Evolutionary conservation across 2,888 invertebrate species (phyloP).

Genomic region (Micoletzkya japonica): DNA sequence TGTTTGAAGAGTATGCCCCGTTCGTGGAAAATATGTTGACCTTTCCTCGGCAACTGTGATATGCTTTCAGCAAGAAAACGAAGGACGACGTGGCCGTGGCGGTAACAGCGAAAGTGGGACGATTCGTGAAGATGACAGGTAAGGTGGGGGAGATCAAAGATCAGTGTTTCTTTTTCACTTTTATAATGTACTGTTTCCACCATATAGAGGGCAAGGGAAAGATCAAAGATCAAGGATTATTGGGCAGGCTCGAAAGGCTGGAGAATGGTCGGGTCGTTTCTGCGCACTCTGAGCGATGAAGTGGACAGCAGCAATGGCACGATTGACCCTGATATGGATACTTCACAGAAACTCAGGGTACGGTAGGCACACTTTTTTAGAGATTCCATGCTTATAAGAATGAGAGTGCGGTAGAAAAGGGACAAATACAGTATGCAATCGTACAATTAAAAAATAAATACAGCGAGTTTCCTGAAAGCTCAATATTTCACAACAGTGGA

Average conservation of each 20-base stretch:
- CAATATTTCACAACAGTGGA: no score
- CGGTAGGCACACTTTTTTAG: background rate
- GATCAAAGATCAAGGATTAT: background rate
- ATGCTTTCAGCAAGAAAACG: conserved; percentile 12
- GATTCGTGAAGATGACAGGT: conserved; percentile 25
- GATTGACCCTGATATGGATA: background rate
- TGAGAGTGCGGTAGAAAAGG: no score
- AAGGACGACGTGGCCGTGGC: conserved; percentile 23
- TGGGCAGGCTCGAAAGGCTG: conserved; percentile 17
- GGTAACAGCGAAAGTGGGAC: conserved; percentile 10
- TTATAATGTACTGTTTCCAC: background rate
- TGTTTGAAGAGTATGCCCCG: background rate
- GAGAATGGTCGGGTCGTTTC: conserved; percentile 9
- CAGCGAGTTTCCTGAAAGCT: no score
- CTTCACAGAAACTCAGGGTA: conserved; percentile 1
- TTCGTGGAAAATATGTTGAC: no score
- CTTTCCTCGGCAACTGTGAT: no score
- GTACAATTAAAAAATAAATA: no score
- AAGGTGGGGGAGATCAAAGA: background rate
- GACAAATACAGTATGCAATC: no score
- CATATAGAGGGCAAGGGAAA: background rate
- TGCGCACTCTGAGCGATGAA: conserved; percentile 18
- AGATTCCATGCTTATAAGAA: background rate
- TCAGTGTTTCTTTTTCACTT: background rate
- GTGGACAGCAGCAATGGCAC: conserved; percentile 1